Evolutionary conservation across 2,113 vertebrate species (phyloP).

Genomic region (Sturnira hondurensis): DNA sequence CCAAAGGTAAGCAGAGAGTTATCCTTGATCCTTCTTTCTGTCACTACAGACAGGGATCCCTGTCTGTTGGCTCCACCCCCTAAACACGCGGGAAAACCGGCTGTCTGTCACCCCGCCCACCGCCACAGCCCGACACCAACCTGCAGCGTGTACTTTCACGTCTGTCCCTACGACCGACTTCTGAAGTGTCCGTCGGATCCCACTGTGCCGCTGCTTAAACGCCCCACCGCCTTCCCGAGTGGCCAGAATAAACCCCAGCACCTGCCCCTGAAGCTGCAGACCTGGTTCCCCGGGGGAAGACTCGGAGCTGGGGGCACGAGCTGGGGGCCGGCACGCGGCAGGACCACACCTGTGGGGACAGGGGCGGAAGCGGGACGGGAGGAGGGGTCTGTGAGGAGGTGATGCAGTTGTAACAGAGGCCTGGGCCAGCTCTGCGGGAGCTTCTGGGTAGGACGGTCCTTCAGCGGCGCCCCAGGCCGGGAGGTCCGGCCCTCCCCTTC

Average conservation of each 20-base stretch:
- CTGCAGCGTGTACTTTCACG: background rate
- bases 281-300: background rate
- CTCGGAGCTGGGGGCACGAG: background rate
- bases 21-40: background rate
- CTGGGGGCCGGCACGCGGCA: accelerated
- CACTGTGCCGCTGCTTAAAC: background rate
- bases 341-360: background rate
- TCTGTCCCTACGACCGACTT: background rate
- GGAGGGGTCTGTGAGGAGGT: accelerated
- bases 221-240: background rate
- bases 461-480: background rate
- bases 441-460: no score
- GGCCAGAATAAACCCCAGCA: background rate
- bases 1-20: background rate
- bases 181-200: background rate
- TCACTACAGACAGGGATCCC: background rate
- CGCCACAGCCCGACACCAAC: background rate
- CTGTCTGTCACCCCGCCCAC: background rate
- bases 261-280: background rate
- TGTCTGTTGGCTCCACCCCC: background rate
- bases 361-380: background rate
- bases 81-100: background rate
- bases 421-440: accelerated
- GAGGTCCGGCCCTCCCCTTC: background rate
- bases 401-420: background rate